Evolutionary conservation across 2,888 invertebrate species (phyloP).

Genomic region (Epistrophe grossulariae): DNA sequence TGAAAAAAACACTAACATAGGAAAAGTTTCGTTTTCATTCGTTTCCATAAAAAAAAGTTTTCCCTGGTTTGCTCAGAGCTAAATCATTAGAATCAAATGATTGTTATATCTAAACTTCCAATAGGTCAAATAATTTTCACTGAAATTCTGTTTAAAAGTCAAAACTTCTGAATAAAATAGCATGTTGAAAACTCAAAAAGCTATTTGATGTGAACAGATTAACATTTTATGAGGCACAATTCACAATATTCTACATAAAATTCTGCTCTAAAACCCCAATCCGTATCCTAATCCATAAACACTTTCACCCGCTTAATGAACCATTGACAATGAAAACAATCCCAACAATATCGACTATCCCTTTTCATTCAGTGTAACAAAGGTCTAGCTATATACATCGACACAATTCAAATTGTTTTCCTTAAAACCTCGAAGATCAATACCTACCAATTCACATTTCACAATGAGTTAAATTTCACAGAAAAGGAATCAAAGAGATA

Average conservation of each 20-base stretch:
- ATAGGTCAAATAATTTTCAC: too few species aligned
- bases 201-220: not conserved
- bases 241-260: not conserved
- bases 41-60: too few species aligned
- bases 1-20: too few species aligned
- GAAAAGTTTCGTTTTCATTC: too few species aligned
- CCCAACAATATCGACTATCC: slow-evolving; percentile 34
- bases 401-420: not conserved
- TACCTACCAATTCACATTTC: slow-evolving; percentile 14
- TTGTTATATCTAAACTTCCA: too few species aligned
- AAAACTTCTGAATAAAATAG: not conserved
- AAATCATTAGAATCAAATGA: too few species aligned
- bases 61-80: too few species aligned
- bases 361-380: not conserved
- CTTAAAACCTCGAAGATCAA: slow-evolving; percentile 4
- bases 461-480: slow-evolving; percentile 23
- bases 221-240: not conserved
- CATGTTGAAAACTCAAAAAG: not conserved
- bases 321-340: slow-evolving; percentile 45
- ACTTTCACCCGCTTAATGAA: slow-evolving; percentile 15
- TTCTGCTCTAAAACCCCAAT: not conserved
- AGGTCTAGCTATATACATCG: not conserved
- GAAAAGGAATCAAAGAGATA: slow-evolving; percentile 7
- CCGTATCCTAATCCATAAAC: not conserved
- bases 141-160: not conserved